These are phyloP conservation scores for Phyllopteryx taeniolatus DNA, from an alignment of 2,113 vertebrate species.

Conservation along the genomic window DNA sequence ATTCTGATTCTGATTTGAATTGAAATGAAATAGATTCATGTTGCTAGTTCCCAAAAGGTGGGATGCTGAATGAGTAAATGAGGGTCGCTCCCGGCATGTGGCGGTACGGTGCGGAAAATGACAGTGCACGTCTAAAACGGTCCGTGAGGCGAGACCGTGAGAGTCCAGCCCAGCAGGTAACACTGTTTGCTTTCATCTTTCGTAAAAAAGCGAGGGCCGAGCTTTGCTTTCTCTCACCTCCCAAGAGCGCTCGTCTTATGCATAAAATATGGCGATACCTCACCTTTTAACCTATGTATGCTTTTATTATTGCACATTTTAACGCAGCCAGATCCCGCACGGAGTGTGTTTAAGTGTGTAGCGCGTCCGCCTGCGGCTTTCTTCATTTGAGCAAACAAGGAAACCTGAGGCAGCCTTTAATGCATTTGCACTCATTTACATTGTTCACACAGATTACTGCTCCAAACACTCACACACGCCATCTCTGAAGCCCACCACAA, in stretches of 20 bases:
- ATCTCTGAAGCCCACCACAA: background rate
- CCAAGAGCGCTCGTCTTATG: conserved; percentile 17
- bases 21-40: background rate
- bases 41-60: conserved; percentile 50
- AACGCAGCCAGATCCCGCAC: conserved; percentile 8
- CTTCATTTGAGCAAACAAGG: conserved; percentile 32
- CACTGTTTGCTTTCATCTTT: conserved; percentile 53
- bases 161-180: conserved; percentile 44
- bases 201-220: conserved; percentile 40
- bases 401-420: conserved; percentile 16
- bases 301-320: conserved; percentile 22
- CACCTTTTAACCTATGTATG: conserved; percentile 18
- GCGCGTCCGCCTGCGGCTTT: conserved; percentile 14
- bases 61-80: conserved; percentile 58
- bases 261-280: conserved; percentile 43
- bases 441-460: conserved; percentile 3
- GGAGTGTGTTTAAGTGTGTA: conserved; percentile 3
- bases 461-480: background rate
- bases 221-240: conserved; percentile 31
- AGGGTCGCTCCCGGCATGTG: conserved; percentile 60
- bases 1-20: background rate
- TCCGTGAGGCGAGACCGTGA: conserved; percentile 46
- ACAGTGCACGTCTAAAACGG: conserved; percentile 33
- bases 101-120: conserved; percentile 46
- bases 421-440: conserved; percentile 13